These are phyloP conservation scores for Lutjanus erythropterus DNA, from an alignment of 2,113 vertebrate species.

Conservation along the genomic window DNA sequence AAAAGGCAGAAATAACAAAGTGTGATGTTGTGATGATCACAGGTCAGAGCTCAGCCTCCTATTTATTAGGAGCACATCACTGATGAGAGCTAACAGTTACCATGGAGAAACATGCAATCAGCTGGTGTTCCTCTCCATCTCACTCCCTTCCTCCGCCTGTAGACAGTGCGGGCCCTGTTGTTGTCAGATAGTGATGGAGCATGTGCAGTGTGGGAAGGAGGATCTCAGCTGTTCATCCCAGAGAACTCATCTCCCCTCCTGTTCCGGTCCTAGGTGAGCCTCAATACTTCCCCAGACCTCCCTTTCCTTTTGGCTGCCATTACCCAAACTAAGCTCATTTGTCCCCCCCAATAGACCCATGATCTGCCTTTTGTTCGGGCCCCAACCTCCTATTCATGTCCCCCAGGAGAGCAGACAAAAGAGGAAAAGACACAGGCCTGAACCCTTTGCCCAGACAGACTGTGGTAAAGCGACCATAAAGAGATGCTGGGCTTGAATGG, in stretches of 20 bases:
- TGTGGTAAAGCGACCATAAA: conserved; percentile 80
- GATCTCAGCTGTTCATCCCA: conserved; percentile 71
- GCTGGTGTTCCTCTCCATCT: conserved; percentile 45
- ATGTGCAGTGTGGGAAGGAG: conserved; percentile 74
- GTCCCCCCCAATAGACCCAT: conserved; percentile 82
- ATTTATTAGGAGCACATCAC: conserved; percentile 27
- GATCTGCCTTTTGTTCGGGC: conserved; percentile 84
- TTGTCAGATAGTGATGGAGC: conserved; percentile 64
- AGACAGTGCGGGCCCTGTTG: conserved; percentile 49
- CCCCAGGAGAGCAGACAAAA: conserved; percentile 80
- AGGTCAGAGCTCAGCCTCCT: conserved; percentile 36
- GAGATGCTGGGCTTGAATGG: conserved; percentile 70
- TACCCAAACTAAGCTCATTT: conserved; percentile 84
- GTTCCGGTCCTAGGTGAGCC: conserved; percentile 76
- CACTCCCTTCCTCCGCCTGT: conserved; percentile 19
- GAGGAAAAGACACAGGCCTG: conserved; percentile 77
- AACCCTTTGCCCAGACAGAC: conserved; percentile 81
- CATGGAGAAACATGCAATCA: conserved; percentile 66
- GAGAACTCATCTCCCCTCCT: conserved; percentile 68
- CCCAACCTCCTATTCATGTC: conserved; percentile 81
- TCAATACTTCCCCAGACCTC: conserved; percentile 75
- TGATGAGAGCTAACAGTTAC: conserved; percentile 42
- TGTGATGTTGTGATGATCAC: conserved; percentile 17
- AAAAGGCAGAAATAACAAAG: not conserved
- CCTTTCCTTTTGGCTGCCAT: conserved; percentile 78